A percentile compares a stretch with the other conserved stretches of the same genome.
phyloP scores from a whole-genome alignment of 2,888 invertebrate genomes.

The Monoplex corrugatus region DNA sequence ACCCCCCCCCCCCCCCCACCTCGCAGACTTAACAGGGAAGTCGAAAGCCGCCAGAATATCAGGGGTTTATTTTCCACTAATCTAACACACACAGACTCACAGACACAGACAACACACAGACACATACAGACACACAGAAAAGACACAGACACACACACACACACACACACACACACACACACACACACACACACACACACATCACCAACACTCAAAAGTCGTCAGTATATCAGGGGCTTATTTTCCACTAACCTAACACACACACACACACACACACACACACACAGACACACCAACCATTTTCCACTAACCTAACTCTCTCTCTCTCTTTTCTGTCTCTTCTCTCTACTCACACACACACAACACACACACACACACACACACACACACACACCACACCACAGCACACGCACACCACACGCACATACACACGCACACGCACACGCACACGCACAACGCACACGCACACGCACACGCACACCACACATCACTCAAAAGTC shows the following conservation, averaged over 20 bases:
- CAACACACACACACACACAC: not conserved
- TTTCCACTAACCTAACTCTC: not conserved
- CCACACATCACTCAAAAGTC: not conserved
- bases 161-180: conserved; percentile 19
- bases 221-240: too few species aligned
- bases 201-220: too few species aligned
- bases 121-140: not conserved
- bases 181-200: conserved; percentile 10
- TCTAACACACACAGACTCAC: too few species aligned
- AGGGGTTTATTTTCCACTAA: not conserved
- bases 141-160: not conserved
- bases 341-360: not conserved
- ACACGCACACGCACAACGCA: too few species aligned
- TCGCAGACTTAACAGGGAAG: not conserved
- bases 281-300: too few species aligned
- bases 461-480: too few species aligned
- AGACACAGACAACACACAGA: not conserved
- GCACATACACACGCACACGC: too few species aligned
- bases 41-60: too few species aligned
- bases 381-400: too few species aligned
- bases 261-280: too few species aligned
- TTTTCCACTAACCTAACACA: too few species aligned
- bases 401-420: too few species aligned
- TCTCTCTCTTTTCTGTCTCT: not conserved
- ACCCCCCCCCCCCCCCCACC: not conserved